These are phyloP conservation scores for Bruchidius siliquastri DNA, from an alignment of 2,888 invertebrate genomes.

Conservation along the genomic window DNA sequence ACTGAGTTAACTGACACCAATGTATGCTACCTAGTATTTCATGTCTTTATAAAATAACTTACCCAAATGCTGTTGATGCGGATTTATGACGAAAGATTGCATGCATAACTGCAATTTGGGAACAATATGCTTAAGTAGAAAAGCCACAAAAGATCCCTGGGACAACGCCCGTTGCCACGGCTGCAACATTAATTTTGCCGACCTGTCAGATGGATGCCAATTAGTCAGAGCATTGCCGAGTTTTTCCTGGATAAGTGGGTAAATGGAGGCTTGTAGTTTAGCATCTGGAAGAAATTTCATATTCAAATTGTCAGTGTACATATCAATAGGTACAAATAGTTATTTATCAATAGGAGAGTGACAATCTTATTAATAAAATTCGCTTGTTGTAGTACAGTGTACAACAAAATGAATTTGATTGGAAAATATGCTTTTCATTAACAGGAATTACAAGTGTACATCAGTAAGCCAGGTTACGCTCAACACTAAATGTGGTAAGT, in stretches of 20 bases:
- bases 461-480: too few relatives aligned
- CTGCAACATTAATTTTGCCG: conserved; percentile 84
- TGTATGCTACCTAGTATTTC: not conserved
- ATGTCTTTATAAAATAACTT: conserved; percentile 13
- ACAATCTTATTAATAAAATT: too few relatives aligned
- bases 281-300: conserved; percentile 32
- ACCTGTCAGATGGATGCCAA: conserved; percentile 94
- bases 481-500: too few relatives aligned
- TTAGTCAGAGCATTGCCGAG: conserved; percentile 81
- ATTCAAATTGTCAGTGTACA: too few relatives aligned
- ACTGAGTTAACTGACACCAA: too few relatives aligned
- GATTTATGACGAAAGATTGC: conserved; percentile 62
- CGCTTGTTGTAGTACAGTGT: too few relatives aligned
- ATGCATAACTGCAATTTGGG: conserved; percentile 78
- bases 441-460: too few relatives aligned
- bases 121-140: conserved; percentile 80
- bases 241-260: conserved; percentile 88
- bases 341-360: too few relatives aligned
- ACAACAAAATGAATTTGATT: too few relatives aligned
- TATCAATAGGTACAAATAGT: too few relatives aligned
- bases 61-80: conserved; percentile 67
- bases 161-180: conserved; percentile 75
- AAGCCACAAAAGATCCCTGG: conserved; percentile 70
- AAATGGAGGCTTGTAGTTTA: conserved; percentile 54
- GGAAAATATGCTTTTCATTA: too few relatives aligned